These are phyloP conservation scores for Orthosia incerta DNA, from an alignment of 2,888 invertebrate species.

Conservation along the genomic window DNA sequence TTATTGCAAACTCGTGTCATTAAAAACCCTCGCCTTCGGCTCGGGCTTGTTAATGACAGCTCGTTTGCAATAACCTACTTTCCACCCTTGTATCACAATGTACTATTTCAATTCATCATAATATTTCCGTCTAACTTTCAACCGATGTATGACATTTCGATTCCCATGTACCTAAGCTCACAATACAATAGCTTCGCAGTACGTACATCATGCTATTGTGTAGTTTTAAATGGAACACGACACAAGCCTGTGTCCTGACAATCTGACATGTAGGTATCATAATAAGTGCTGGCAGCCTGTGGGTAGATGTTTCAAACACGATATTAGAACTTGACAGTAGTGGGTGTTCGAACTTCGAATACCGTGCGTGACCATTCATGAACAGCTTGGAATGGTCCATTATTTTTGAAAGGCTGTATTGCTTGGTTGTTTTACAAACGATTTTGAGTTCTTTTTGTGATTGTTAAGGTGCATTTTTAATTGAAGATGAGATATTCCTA, in stretches of 20 bases:
- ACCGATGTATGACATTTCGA: conserved; percentile 44
- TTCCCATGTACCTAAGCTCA: conserved; percentile 24
- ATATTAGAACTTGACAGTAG: conserved; percentile 57
- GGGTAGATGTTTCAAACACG: conserved; percentile 57
- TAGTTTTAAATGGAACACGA: conserved; percentile 66
- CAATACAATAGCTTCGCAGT: conserved; percentile 24
- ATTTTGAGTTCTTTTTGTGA: conserved; percentile 24
- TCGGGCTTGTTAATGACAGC: too few relatives aligned
- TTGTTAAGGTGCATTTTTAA: conserved; percentile 27
- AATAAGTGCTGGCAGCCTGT: conserved; percentile 63
- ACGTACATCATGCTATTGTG: conserved; percentile 53
- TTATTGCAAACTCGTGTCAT: too few relatives aligned
- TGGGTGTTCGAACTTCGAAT: conserved; percentile 57
- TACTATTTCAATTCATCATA: background rate
- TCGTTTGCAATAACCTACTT: too few relatives aligned
- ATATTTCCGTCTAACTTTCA: conserved; percentile 14
- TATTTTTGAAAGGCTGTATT: conserved; percentile 36
- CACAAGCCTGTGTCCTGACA: conserved; percentile 53
- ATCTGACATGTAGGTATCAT: conserved; percentile 61
- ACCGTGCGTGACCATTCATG: conserved; percentile 55
- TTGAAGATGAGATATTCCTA: conserved; percentile 4
- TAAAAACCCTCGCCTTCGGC: too few relatives aligned
- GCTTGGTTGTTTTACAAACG: background rate
- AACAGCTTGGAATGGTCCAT: conserved; percentile 5
- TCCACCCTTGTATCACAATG: too few relatives aligned